Conservation (phyloP, 2,888 invertebrate genomes). For the Clivina fossor region DNA sequence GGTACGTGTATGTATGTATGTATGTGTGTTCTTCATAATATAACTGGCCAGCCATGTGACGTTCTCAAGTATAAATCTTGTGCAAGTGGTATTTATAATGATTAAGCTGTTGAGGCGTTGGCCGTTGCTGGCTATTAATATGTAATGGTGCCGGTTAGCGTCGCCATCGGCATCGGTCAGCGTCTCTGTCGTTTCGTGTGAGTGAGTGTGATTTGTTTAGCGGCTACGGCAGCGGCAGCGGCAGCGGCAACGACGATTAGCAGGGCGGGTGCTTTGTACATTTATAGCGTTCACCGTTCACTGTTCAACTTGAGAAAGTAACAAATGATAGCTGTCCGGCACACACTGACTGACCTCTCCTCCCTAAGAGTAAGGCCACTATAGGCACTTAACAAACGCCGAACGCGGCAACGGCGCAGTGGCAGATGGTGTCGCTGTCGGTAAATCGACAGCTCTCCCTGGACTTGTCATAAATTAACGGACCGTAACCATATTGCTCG, state of each 20-base stretch:
- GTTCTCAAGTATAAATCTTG: slow-evolving; percentile 25
- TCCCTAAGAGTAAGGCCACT: no score
- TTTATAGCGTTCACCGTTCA: slow-evolving; percentile 22
- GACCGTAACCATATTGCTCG: slow-evolving; percentile 7
- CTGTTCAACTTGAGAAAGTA: slow-evolving; percentile 33
- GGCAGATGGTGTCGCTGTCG: slow-evolving; percentile 31
- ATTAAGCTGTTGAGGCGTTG: slow-evolving; percentile 24
- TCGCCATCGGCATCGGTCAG: slow-evolving; percentile 1
- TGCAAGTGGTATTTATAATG: slow-evolving; percentile 28
- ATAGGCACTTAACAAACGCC: slow-evolving; percentile 22
- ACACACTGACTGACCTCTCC: slow-evolving; percentile 28
- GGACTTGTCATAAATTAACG: slow-evolving; percentile 32
- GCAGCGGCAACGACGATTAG: slow-evolving; percentile 36
- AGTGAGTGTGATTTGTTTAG: slow-evolving; percentile 25
- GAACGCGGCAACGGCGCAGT: slow-evolving; percentile 4
- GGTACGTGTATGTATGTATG: no score
- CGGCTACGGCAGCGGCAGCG: slow-evolving; percentile 40
- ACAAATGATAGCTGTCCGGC: slow-evolving; percentile 33
- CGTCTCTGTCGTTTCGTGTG: slow-evolving; percentile 2
- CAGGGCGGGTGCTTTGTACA: slow-evolving; percentile 30
- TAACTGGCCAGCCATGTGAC: slow-evolving; percentile 24
- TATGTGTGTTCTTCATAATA: not conserved
- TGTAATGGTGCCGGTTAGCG: slow-evolving; percentile 24
- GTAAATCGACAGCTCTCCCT: slow-evolving; percentile 33
- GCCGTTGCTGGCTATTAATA: slow-evolving; percentile 29